Percentiles rank a stretch among this genome's conserved stretches.
These are phyloP conservation scores for Drosophila micromelanica DNA, from an alignment of 1,140 invertebrate species.

Conservation along the genomic window DNA sequence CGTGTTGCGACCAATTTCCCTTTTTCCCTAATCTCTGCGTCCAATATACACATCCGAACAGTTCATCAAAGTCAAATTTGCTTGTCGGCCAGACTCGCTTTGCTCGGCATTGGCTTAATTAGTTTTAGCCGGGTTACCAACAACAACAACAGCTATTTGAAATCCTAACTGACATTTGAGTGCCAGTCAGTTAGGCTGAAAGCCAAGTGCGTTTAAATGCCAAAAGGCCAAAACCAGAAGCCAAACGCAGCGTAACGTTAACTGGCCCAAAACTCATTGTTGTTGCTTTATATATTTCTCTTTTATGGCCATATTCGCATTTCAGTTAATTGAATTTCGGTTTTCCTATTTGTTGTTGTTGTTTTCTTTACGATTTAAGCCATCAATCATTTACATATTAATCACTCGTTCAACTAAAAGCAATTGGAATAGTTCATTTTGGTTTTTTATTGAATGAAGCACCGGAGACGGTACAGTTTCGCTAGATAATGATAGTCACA, in stretches of 20 bases:
- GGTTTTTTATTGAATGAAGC: neutral
- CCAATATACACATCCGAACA: neutral
- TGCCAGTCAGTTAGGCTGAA: constrained; percentile 16
- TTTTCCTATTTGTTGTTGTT: neutral
- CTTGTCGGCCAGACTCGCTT: neutral
- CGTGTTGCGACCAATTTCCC: constrained; percentile 10
- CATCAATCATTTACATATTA: constrained; percentile 21
- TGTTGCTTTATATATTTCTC: neutral
- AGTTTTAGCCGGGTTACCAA: constrained; percentile 15
- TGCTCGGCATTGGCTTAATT: constrained; percentile 33
- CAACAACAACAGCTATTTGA: constrained; percentile 10
- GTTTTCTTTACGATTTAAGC: neutral
- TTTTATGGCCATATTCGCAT: constrained; percentile 27
- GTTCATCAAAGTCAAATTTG: constrained; percentile 37
- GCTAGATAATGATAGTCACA: constrained; percentile 3
- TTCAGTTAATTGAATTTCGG: constrained; percentile 35
- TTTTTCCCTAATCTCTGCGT: neutral
- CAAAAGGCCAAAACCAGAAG: constrained; percentile 24
- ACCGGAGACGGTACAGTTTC: neutral
- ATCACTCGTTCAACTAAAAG: constrained; percentile 1
- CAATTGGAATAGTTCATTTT: neutral
- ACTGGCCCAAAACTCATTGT: neutral
- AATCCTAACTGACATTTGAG: constrained; percentile 46
- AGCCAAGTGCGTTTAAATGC: constrained; percentile 31
- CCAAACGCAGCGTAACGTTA: constrained; percentile 8